Percentiles rank a stretch among this genome's conserved stretches.
phyloP scores from a whole-genome alignment of 2,888 invertebrate genomes.

The Synanthedon vespiformis region DNA sequence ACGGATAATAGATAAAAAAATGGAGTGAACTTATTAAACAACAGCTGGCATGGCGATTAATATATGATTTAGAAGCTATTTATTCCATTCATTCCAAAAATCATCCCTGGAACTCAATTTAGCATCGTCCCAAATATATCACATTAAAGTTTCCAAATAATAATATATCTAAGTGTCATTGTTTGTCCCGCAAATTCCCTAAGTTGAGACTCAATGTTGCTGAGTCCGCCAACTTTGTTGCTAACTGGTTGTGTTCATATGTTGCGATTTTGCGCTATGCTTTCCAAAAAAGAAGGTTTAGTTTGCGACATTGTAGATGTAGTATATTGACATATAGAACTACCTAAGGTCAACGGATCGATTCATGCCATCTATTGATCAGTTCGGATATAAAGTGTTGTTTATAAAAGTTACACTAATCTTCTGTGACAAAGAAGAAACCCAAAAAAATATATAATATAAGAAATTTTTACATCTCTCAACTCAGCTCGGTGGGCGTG shows the following conservation, averaged over 20 bases:
- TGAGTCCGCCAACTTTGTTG: not conserved
- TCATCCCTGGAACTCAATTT: not conserved
- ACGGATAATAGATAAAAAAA: no score
- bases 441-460: no score
- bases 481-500: no score
- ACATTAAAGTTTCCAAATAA: slow-evolving; percentile 4
- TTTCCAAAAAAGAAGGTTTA: not conserved
- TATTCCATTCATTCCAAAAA: no score
- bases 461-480: no score
- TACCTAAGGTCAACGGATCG: not conserved
- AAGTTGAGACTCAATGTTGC: not conserved
- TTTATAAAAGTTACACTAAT: not conserved
- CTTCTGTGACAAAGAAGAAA: no score
- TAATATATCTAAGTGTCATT: not conserved
- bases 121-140: slow-evolving; percentile 1
- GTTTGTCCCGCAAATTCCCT: not conserved
- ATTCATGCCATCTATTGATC: no score
- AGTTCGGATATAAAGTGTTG: no score
- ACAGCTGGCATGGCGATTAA: no score
- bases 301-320: not conserved
- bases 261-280: not conserved
- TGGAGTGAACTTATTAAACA: no score
- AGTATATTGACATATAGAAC: not conserved
- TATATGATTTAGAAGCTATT: no score
- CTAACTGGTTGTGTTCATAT: not conserved